Conservation (phyloP, 2,888 invertebrate genomes). For the Noctua pronuba region DNA sequence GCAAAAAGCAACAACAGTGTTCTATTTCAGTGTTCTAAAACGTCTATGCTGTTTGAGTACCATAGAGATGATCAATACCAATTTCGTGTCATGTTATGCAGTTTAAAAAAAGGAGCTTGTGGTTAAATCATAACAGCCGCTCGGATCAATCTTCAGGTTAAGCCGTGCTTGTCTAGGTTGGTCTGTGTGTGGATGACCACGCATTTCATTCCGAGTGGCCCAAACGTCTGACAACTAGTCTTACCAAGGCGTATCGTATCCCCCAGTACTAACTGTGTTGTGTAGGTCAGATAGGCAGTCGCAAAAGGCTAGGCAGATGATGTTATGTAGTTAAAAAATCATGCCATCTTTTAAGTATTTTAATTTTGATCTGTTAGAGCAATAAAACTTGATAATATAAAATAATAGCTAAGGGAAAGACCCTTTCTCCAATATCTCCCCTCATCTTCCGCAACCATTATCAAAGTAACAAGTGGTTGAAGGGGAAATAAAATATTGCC, state of each 20-base stretch:
- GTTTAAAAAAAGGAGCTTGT: not conserved
- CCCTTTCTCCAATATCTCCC: slow-evolving; percentile 34
- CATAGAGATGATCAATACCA: not conserved
- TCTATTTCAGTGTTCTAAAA: not conserved
- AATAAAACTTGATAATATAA: slow-evolving; percentile 32
- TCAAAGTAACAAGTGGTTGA: slow-evolving; percentile 60
- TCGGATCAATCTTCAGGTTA: too few species aligned
- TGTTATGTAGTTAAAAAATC: too few species aligned
- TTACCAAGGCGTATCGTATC: too few species aligned
- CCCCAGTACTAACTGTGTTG: too few species aligned
- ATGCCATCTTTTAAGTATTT: not conserved
- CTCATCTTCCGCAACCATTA: slow-evolving; percentile 47
- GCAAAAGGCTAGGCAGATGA: too few species aligned
- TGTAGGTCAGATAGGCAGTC: too few species aligned
- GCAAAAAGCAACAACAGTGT: slow-evolving; percentile 4
- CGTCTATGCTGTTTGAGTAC: not conserved
- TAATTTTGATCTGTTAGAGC: slow-evolving; percentile 14
- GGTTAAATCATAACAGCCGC: too few species aligned
- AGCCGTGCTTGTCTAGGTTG: too few species aligned
- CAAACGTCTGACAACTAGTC: too few species aligned
- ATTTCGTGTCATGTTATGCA: not conserved
- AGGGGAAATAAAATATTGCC: slow-evolving; percentile 49
- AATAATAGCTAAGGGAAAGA: slow-evolving; percentile 39
- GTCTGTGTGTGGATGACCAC: too few species aligned
- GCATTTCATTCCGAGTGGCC: too few species aligned